Percentiles rank a stretch among this genome's conserved stretches.
These are phyloP conservation scores for Helostoma temminkii DNA, from an alignment of 2,797 vertebrate species.

Conservation along the genomic window DNA sequence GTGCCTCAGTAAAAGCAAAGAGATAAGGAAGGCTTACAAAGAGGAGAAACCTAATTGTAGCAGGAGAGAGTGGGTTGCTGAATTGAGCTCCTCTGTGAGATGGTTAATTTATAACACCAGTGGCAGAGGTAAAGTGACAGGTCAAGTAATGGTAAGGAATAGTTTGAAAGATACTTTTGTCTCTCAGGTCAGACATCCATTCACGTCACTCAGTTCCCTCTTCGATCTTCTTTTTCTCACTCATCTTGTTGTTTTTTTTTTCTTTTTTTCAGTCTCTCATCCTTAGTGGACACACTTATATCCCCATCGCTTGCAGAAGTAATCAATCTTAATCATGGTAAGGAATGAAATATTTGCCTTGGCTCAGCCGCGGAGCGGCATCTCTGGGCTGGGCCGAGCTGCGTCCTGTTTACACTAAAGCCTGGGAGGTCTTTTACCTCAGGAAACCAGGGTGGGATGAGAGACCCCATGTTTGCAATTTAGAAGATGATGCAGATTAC, in stretches of 20 bases:
- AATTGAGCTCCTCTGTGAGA: conserved; percentile 72
- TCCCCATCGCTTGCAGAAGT: conserved; percentile 51
- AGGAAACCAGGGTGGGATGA: background rate
- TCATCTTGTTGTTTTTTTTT: conserved; percentile 29
- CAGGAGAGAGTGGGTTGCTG: conserved; percentile 64
- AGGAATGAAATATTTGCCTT: conserved; percentile 70
- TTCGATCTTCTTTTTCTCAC: conserved; percentile 64
- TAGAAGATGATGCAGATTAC: conserved; percentile 39
- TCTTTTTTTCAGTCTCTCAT: conserved; percentile 24
- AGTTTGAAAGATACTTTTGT: conserved; percentile 78
- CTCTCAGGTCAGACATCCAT: conserved; percentile 71
- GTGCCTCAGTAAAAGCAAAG: conserved; percentile 53
- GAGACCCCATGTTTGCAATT: conserved; percentile 9
- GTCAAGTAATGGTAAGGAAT: conserved; percentile 77
- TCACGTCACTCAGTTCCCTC: conserved; percentile 65
- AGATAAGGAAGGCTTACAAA: conserved; percentile 74
- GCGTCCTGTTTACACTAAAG: conserved; percentile 46
- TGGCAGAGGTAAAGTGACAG: conserved; percentile 73
- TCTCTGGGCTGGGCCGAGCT: conserved; percentile 27
- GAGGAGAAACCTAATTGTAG: conserved; percentile 76
- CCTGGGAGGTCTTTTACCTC: conserved; percentile 34
- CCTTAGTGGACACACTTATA: conserved; percentile 43
- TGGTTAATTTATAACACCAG: conserved; percentile 83
- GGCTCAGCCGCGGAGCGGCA: conserved; percentile 34
- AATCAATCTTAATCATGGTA: conserved; percentile 71